Conservation (phyloP, 2,797 vertebrate species). For the Lophius americanus region DNA sequence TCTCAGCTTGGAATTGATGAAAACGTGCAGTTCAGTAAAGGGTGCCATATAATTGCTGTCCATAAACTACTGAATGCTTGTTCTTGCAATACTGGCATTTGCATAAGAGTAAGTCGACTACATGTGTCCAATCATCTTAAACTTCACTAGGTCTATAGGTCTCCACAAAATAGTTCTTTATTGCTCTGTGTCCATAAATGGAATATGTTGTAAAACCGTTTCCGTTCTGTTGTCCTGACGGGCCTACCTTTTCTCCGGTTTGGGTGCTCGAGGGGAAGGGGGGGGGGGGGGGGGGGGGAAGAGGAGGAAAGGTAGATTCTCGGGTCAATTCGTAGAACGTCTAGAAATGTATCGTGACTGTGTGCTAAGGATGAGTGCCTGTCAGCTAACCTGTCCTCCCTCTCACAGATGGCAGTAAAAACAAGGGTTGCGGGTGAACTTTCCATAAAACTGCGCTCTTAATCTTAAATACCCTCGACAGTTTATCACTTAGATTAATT, state of each 20-base stretch:
- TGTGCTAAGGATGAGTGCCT: constrained; percentile 58
- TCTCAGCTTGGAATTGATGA: constrained; percentile 93
- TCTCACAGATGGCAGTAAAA: constrained; percentile 76
- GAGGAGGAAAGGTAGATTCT: constrained; percentile 80
- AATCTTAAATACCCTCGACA: constrained; percentile 62
- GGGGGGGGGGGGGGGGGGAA: constrained; percentile 77
- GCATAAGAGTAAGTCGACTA: constrained; percentile 87
- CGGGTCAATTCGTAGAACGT: constrained; percentile 71
- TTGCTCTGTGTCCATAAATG: constrained; percentile 86
- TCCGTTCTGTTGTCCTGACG: constrained; percentile 77
- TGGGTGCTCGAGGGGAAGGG: constrained; percentile 70
- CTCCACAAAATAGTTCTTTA: constrained; percentile 84
- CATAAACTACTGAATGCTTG: constrained; percentile 87
- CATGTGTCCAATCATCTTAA: constrained; percentile 83
- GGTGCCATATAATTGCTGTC: constrained; percentile 96
- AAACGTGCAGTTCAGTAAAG: constrained; percentile 99
- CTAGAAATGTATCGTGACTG: constrained; percentile 49
- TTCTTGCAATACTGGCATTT: constrained; percentile 88
- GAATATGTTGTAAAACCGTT: constrained; percentile 77
- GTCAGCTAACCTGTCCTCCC: constrained; percentile 72
- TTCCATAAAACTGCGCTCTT: constrained; percentile 63
- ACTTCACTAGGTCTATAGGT: constrained; percentile 83
- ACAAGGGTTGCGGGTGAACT: constrained; percentile 75
- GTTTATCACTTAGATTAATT: constrained; percentile 61
- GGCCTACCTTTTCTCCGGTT: constrained; percentile 75